Evolutionary conservation across 2,888 invertebrate genomes (phyloP), one percentile per base, ranked within the genome.

Genomic region (Rhopalosiphum nymphaeae): DNA sequence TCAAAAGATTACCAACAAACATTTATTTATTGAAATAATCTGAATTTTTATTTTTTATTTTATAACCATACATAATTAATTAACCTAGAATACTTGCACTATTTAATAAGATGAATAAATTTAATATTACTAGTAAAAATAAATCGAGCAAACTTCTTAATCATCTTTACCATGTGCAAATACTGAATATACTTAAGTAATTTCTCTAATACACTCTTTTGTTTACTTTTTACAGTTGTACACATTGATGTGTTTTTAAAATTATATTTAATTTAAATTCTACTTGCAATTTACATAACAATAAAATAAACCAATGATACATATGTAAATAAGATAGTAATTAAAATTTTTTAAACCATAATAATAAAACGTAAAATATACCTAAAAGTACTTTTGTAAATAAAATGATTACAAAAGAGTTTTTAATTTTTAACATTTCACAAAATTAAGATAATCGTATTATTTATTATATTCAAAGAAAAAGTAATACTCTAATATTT

Each of bases 241-340:
- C 56, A 36, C 25, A 53, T 53, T 56, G 25, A 21, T 78, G 36
- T 21, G 25, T n/a, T 53, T 21, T 53, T 56, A 44, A 57, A 86
- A 86, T 57, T n/a, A 57, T 46, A 29, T 46, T 91, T 36, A 16
- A 57, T 49, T 57, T 25, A 36, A 44, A 44, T 36, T 57, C 44
- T 57, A 85, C 57, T 91, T 91, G 44, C 36, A 56, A 85, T 86
- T 85, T 57, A 46, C 57, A 86, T 86, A 57, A 85, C 25, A 85
- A 91, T 44, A 36, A 91, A 91, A 46, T 56, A 56, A 29, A 42
- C 91, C 9, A n/a, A 46, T 86, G n/a, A 85, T 85, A 85, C 29
- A n/a, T 84, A 91, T 85, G 44, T 57, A 57, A 91, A 91, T 91
- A 57, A 91, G 21, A 86, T 57, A 57, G 44, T n/a, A 5, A 5